Percentiles rank a stretch among this genome's conserved stretches.
Evolutionary conservation across 1,140 invertebrate species (phyloP).

Genomic region (Leptinotarsa undecemlineata): DNA sequence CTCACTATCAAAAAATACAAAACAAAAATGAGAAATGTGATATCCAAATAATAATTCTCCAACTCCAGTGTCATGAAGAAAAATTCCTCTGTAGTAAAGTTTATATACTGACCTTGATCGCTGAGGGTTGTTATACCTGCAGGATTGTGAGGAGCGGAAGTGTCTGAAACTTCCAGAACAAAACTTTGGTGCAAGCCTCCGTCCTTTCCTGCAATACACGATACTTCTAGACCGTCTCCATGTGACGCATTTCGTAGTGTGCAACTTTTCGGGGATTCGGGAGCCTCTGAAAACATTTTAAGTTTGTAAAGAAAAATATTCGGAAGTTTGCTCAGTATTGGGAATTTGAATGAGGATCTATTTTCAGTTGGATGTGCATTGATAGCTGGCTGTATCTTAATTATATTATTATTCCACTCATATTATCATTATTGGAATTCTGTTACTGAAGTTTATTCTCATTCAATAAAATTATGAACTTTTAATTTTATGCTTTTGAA

Average conservation of each 20-base stretch:
- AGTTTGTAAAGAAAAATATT: conserved; percentile 5
- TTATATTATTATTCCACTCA: background rate
- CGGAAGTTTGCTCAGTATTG: background rate
- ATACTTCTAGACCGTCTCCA: conserved; percentile 66
- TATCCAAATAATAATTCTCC: background rate
- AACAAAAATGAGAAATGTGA: too few relatives aligned
- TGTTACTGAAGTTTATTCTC: background rate
- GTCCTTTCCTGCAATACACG: conserved; percentile 76
- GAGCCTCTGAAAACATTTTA: background rate
- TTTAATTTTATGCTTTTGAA: too few relatives aligned
- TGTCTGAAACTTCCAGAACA: conserved; percentile 77
- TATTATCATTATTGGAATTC: background rate
- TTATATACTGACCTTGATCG: conserved; percentile 56
- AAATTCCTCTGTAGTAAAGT: background rate
- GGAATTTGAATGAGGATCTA: background rate
- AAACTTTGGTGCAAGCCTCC: conserved; percentile 83
- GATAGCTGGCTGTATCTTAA: background rate
- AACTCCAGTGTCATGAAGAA: background rate
- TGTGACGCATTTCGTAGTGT: conserved; percentile 67
- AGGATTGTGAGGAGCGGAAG: conserved; percentile 57
- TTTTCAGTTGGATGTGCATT: background rate
- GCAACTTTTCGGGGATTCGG: conserved; percentile 72
- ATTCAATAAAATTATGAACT: background rate
- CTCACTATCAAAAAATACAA: too few relatives aligned
- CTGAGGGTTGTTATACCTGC: conserved; percentile 63